Conservation (phyloP, 2,797 vertebrate genomes). For the Propithecus deckenii region DNA sequence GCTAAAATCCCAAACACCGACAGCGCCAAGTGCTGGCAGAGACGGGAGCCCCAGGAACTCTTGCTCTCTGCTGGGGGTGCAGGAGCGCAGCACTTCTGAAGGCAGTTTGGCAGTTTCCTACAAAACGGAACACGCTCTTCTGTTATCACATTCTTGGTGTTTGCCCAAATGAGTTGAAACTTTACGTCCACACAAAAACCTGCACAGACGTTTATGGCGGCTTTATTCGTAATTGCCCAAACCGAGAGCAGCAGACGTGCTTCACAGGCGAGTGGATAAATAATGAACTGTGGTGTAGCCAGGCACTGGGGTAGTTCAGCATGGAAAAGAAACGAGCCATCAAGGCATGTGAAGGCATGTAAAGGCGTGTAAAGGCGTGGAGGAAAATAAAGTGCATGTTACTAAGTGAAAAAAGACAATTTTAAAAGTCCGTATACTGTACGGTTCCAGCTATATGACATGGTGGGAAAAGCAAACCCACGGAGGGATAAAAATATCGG, state of each 20-base stretch:
- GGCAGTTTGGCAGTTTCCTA: too few relatives aligned
- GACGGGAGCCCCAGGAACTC: too few relatives aligned
- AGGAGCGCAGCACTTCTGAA: fast-evolving
- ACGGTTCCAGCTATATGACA: not conserved
- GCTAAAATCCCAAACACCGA: not conserved
- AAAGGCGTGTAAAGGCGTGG: not conserved
- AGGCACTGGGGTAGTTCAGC: not conserved
- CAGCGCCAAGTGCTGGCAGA: too few relatives aligned
- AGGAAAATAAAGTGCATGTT: not conserved
- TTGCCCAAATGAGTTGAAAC: too few relatives aligned
- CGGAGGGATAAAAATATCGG: not conserved
- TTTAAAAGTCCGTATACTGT: not conserved
- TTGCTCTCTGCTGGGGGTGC: too few relatives aligned
- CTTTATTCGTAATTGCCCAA: not conserved
- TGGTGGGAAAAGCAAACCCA: not conserved
- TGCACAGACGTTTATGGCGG: not conserved
- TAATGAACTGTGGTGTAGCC: not conserved
- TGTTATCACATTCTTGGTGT: too few relatives aligned
- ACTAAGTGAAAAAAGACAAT: not conserved
- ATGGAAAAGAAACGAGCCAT: not conserved
- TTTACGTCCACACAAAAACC: too few relatives aligned
- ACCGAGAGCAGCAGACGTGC: not conserved
- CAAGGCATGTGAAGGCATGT: not conserved
- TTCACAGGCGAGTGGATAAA: not conserved
- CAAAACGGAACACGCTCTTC: too few relatives aligned